Evolutionary conservation across 2,797 vertebrate species (phyloP).

Genomic region (Molothrus ater): DNA sequence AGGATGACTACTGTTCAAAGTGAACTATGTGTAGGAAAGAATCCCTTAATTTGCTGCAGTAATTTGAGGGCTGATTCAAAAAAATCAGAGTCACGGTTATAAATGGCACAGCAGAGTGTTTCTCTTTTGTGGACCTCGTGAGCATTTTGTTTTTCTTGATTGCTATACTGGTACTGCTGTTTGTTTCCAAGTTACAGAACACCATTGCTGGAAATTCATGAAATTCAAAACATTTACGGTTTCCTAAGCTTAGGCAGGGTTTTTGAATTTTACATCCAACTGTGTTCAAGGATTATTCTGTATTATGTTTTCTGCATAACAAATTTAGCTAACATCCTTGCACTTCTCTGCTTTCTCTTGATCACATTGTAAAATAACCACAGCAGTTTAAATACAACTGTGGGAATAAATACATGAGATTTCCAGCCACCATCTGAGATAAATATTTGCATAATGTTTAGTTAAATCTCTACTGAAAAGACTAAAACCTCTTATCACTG

Average conservation of each 20-base stretch:
- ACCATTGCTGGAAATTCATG: constrained; percentile 21
- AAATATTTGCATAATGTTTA: constrained; percentile 56
- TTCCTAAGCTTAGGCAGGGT: constrained; percentile 8
- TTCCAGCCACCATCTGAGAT: constrained; percentile 43
- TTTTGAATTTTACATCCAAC: constrained; percentile 56
- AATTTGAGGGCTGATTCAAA: neutral
- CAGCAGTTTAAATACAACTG: constrained; percentile 32
- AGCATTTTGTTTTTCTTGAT: neutral
- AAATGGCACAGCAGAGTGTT: neutral
- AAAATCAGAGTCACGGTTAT: neutral
- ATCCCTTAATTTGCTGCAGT: neutral
- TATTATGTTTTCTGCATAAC: constrained; percentile 37
- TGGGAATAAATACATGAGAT: constrained; percentile 51
- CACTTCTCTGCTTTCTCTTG: constrained; percentile 47
- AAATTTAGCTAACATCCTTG: constrained; percentile 31
- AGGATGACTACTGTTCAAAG: neutral
- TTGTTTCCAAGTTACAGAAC: constrained; percentile 26
- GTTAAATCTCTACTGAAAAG: constrained; percentile 39
- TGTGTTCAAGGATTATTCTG: constrained; percentile 53
- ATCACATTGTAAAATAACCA: constrained; percentile 34
- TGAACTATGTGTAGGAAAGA: neutral
- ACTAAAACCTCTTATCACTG: constrained; percentile 31
- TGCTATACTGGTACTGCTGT: neutral
- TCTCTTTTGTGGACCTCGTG: neutral
- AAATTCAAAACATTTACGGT: constrained; percentile 2